Evolutionary conservation across 2,113 vertebrate genomes (phyloP).

Genomic region (Jaculus jaculus): DNA sequence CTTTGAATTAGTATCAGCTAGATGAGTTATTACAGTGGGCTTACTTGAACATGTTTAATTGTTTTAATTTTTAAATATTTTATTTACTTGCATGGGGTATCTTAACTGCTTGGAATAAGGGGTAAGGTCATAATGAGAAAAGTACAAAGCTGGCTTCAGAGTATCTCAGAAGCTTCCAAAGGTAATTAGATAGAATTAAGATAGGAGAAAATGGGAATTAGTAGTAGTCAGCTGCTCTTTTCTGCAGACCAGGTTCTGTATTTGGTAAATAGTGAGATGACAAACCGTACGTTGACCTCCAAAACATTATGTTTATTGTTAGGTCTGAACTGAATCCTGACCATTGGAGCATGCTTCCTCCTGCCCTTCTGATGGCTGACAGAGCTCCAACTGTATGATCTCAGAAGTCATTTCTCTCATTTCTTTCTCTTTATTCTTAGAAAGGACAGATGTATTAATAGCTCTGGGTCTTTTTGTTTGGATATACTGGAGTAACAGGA

Average conservation of each 20-base stretch:
- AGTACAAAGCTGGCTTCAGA: background rate
- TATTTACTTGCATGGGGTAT: background rate
- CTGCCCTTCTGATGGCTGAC: background rate
- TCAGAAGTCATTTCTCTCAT: background rate
- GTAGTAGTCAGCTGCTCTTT: background rate
- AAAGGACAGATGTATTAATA: background rate
- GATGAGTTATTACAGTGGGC: background rate
- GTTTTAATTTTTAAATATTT: too few relatives aligned
- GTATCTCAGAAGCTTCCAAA: background rate
- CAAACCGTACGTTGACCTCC: background rate
- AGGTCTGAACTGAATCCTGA: background rate
- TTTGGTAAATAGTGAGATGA: background rate
- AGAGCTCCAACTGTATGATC: background rate
- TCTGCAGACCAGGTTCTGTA: too few relatives aligned
- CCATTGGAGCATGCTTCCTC: background rate
- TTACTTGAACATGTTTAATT: too few relatives aligned
- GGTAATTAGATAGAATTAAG: too few relatives aligned
- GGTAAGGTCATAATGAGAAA: background rate
- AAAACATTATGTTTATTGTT: background rate
- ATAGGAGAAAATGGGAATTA: background rate
- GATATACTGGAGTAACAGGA: background rate
- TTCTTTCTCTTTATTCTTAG: background rate
- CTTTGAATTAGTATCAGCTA: background rate
- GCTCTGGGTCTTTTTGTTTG: background rate
- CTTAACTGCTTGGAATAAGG: slow-evolving; percentile 10